phyloP scores from a whole-genome alignment of 2,113 vertebrate genomes.

The Rhodinocichla rosea region DNA sequence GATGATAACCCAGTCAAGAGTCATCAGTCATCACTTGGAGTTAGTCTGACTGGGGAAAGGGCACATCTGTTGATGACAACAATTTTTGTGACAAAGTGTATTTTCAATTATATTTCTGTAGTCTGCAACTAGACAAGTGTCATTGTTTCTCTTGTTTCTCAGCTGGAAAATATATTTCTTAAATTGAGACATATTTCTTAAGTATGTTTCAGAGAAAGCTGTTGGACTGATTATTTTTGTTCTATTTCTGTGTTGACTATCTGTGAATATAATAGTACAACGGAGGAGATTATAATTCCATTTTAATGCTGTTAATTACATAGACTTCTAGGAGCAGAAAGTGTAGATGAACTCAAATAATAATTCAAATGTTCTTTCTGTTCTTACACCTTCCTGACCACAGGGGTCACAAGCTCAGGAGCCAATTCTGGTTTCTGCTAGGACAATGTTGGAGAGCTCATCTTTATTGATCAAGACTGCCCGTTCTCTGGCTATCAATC shows the following conservation, averaged over 20 bases:
- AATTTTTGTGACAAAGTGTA: neutral
- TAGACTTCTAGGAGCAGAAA: neutral
- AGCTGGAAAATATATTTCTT: neutral
- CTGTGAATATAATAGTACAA: neutral
- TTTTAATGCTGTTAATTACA: neutral
- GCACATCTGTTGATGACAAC: neutral
- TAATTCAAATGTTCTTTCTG: neutral
- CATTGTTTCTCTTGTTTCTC: neutral
- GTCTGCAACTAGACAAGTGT: neutral
- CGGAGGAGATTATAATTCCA: neutral
- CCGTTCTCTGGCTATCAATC: slow-evolving; percentile 93
- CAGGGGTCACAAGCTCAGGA: slow-evolving; percentile 94
- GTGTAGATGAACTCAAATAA: neutral
- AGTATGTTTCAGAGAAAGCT: neutral
- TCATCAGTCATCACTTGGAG: neutral
- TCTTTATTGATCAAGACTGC: slow-evolving; percentile 90
- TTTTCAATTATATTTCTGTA: neutral
- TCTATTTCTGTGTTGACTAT: neutral
- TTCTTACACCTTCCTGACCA: neutral
- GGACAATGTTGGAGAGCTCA: slow-evolving; percentile 96
- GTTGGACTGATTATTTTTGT: neutral
- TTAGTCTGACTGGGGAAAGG: neutral
- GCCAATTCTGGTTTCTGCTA: slow-evolving; percentile 91
- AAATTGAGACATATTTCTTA: neutral
- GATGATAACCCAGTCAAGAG: neutral